These are phyloP conservation scores for Myotis planiceps DNA, from an alignment of 2,797 vertebrate species.

Conservation along the genomic window DNA sequence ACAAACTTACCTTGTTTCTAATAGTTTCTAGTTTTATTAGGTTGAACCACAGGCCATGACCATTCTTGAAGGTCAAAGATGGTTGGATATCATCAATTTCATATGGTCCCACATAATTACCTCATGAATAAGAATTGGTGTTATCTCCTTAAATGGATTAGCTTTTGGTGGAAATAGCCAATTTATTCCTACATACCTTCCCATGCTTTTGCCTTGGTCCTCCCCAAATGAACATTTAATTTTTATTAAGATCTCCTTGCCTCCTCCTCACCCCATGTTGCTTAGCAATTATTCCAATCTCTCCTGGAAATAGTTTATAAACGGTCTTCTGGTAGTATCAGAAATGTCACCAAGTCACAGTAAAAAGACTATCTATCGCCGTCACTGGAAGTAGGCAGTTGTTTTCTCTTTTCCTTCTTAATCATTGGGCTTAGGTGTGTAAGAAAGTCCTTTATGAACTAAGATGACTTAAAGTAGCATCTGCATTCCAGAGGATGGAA, in stretches of 20 bases:
- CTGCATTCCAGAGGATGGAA: background rate
- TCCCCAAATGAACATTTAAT: conserved; percentile 1
- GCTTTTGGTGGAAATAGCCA: background rate
- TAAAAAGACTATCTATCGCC: background rate
- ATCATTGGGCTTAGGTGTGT: background rate
- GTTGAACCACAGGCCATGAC: background rate
- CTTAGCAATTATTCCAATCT: background rate
- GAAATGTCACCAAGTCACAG: background rate
- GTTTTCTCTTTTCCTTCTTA: background rate
- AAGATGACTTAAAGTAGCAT: background rate
- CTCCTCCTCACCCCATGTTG: background rate
- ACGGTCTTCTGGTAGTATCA: background rate
- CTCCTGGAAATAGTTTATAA: background rate
- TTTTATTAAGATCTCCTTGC: background rate
- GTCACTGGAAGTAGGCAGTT: background rate
- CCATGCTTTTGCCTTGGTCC: background rate
- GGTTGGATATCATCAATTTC: background rate
- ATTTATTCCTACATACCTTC: background rate
- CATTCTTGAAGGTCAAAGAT: background rate
- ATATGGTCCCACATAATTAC: background rate
- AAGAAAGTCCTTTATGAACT: background rate
- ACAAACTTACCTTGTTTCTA: conserved; percentile 1
- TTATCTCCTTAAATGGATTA: background rate
- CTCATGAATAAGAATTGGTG: background rate
- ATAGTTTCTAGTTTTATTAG: background rate